phyloP scores from a whole-genome alignment of 1,140 invertebrate species.

The Hycleus phaleratus region DNA sequence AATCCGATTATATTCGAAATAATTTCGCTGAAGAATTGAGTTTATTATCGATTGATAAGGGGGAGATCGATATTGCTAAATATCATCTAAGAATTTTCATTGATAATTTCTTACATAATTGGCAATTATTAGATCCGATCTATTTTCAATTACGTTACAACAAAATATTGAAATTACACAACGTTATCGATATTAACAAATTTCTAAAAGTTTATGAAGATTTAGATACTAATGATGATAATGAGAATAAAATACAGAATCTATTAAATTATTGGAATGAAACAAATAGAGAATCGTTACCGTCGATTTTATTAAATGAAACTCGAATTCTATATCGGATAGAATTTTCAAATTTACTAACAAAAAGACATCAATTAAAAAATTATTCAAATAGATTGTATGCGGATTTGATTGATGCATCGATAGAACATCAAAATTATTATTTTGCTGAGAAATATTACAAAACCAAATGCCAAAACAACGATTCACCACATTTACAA shows the following conservation, averaged over 20 bases:
- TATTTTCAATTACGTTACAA: constrained; percentile 37
- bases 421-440: constrained; percentile 40
- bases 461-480: no score
- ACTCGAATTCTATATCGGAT: constrained; percentile 25
- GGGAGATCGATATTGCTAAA: constrained; percentile 25
- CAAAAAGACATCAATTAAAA: constrained; percentile 11
- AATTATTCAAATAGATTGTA: no score
- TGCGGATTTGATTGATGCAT: constrained; percentile 36
- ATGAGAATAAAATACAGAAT: not conserved
- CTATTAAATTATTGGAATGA: constrained; percentile 14
- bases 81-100: constrained; percentile 33
- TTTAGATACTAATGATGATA: constrained; percentile 3
- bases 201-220: constrained; percentile 20
- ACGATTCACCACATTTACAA: no score
- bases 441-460: constrained; percentile 39
- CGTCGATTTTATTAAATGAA: constrained; percentile 22
- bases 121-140: constrained; percentile 43
- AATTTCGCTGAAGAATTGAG: constrained; percentile 43
- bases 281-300: constrained; percentile 16
- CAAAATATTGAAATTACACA: constrained; percentile 40
- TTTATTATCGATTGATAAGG: constrained; percentile 35
- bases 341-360: constrained; percentile 17
- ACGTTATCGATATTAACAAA: constrained; percentile 40
- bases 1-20: constrained; percentile 35
- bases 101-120: constrained; percentile 40